Evolutionary conservation across 2,888 invertebrate genomes (phyloP).

Genomic region (Drosophila subquinaria): DNA sequence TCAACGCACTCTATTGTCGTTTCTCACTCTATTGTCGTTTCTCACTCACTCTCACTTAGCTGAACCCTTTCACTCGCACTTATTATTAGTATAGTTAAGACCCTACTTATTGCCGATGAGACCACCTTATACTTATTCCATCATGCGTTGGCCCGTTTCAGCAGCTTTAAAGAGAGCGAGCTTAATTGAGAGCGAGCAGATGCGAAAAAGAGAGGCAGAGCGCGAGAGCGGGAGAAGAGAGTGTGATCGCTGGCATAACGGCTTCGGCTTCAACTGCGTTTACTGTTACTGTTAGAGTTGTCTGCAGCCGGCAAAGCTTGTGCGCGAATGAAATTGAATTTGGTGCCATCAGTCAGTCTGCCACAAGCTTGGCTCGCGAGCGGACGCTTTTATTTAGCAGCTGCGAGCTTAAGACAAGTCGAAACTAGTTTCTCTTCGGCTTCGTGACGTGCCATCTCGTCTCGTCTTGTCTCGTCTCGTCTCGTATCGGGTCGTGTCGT

Average conservation of each 20-base stretch:
- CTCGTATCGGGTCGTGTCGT: conserved; percentile 24
- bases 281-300: conserved; percentile 77
- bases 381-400: conserved; percentile 69
- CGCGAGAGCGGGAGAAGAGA: conserved; percentile 2
- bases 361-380: conserved; percentile 81
- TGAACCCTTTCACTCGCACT: too few relatives aligned
- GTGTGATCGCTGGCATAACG: conserved; percentile 55
- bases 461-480: conserved; percentile 25
- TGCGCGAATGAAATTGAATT: conserved; percentile 71
- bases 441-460: conserved; percentile 35
- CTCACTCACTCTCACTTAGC: too few relatives aligned
- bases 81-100: too few relatives aligned
- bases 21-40: too few relatives aligned
- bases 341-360: conserved; percentile 83
- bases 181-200: conserved; percentile 26
- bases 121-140: too few relatives aligned
- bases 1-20: too few relatives aligned
- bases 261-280: conserved; percentile 68
- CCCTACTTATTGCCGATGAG: too few relatives aligned
- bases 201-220: background rate
- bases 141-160: conserved; percentile 52
- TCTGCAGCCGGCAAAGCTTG: conserved; percentile 57
- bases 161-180: conserved; percentile 44
- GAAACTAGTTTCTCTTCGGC: conserved; percentile 43
- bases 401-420: conserved; percentile 5